phyloP scores from a whole-genome alignment of 1,140 invertebrate genomes.

The Trichonephila clavata region DNA sequence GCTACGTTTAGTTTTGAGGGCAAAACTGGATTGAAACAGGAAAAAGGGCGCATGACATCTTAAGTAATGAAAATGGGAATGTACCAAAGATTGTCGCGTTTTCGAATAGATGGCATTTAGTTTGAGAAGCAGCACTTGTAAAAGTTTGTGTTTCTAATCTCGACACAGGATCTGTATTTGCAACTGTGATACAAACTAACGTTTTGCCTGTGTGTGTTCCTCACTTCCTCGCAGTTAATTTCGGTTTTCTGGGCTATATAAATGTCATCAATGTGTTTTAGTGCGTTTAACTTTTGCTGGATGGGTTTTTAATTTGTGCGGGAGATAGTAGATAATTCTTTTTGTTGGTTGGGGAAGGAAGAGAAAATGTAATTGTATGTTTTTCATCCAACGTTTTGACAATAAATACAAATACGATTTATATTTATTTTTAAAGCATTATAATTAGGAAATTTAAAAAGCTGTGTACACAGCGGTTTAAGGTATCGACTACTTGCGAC shows the following conservation, averaged over 20 bases:
- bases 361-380: neutral
- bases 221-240: neutral
- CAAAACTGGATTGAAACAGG: neutral
- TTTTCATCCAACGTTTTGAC: neutral
- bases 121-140: neutral
- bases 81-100: no score
- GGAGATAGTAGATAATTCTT: neutral
- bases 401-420: no score
- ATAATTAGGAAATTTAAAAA: no score
- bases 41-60: neutral
- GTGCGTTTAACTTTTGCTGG: neutral
- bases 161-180: neutral
- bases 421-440: no score
- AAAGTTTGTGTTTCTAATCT: neutral
- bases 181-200: neutral
- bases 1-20: conserved; percentile 21
- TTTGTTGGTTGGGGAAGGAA: neutral
- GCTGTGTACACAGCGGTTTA: no score
- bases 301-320: neutral
- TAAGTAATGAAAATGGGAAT: neutral
- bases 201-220: neutral
- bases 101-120: neutral
- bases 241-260: neutral
- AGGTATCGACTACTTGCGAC: no score
- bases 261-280: neutral